Evolutionary conservation across 1,140 invertebrate species (phyloP).

Genomic region (Philopotamus ludificatus): DNA sequence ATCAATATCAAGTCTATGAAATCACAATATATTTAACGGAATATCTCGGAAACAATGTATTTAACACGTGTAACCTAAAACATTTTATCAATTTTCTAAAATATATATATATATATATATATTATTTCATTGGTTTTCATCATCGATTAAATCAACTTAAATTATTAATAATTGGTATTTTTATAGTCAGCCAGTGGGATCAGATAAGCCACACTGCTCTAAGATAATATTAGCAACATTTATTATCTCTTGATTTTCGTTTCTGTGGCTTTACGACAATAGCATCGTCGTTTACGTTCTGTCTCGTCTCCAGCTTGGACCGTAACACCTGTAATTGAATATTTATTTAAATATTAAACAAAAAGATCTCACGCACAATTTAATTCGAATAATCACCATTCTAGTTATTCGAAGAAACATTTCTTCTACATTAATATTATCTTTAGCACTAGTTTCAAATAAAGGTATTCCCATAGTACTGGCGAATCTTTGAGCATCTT

Average conservation of each 20-base stretch:
- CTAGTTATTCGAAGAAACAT: conserved; percentile 73
- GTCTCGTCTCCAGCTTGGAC: conserved; percentile 60
- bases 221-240: conserved; percentile 56
- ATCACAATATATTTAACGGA: not conserved
- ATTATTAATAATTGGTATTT: conserved; percentile 6
- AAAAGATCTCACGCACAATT: not conserved
- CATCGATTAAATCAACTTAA: conserved; percentile 3
- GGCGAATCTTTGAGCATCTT: conserved; percentile 96
- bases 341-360: not conserved
- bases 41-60: not conserved
- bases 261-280: conserved; percentile 58
- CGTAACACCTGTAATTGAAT: conserved; percentile 53
- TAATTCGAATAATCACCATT: conserved; percentile 52
- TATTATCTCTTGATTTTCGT: conserved; percentile 59
- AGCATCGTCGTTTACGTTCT: conserved; percentile 60
- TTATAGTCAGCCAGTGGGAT: conserved; percentile 1
- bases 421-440: conserved; percentile 98
- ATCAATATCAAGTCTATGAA: not conserved
- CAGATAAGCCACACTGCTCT: conserved; percentile 11
- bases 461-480: conserved; percentile 95
- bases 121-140: conserved; percentile 20
- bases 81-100: conserved; percentile 6
- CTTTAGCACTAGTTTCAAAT: conserved; percentile 98
- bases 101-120: not conserved
- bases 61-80: conserved; percentile 7